A percentile compares a stretch with the other conserved stretches of the same genome.
These are phyloP conservation scores for Eupsittula cactorum DNA, from an alignment of 2,113 vertebrate species.

Conservation along the genomic window DNA sequence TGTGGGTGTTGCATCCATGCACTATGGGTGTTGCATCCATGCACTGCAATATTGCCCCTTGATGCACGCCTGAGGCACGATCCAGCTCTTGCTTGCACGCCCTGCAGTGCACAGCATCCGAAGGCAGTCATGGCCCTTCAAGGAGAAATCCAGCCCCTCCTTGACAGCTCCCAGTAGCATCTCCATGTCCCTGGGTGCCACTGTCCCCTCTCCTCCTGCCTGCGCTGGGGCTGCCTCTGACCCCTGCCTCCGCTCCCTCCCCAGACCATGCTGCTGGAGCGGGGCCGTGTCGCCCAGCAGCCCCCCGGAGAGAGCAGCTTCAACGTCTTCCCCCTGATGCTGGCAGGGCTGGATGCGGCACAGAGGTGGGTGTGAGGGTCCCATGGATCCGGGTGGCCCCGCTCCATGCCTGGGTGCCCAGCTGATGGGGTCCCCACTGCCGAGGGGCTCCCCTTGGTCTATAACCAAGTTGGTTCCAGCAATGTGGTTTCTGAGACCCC, in stretches of 20 bases:
- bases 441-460: background rate
- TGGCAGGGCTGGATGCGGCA: constrained; percentile 85
- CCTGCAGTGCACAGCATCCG: accelerated
- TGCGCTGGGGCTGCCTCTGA: background rate
- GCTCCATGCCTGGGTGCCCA: background rate
- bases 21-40: background rate
- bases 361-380: constrained; percentile 76
- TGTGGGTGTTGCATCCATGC: accelerated
- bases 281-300: constrained; percentile 77
- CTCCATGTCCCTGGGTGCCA: background rate
- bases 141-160: background rate
- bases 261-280: constrained; percentile 94
- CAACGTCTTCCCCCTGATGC: constrained; percentile 89
- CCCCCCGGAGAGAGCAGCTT: constrained; percentile 86
- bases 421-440: background rate
- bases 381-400: accelerated
- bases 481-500: accelerated
- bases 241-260: background rate
- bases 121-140: background rate
- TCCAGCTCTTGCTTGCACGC: background rate
- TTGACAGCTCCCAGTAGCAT: background rate
- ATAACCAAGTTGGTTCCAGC: too few relatives aligned
- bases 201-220: background rate
- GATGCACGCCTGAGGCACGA: accelerated
- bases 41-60: too few relatives aligned